Evolutionary conservation across 2,113 vertebrate genomes (phyloP).

Genomic region (Micronycteris hirsuta): DNA sequence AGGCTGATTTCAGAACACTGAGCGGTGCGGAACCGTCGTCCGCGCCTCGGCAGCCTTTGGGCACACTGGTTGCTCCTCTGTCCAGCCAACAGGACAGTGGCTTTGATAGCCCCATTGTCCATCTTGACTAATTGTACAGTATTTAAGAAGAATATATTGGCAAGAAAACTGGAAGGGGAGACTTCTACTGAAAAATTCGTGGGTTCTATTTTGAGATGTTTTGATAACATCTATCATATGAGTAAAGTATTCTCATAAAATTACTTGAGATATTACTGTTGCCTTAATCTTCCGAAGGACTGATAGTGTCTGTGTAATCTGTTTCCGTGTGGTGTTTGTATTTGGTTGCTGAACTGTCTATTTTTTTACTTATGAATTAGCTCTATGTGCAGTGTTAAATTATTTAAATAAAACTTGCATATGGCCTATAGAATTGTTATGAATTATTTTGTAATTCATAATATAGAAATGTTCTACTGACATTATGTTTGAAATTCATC

Average conservation of each 20-base stretch:
- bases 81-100: slow-evolving; percentile 84
- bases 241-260: slow-evolving; percentile 58
- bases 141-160: slow-evolving; percentile 55
- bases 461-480: not conserved
- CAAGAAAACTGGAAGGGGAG: slow-evolving; percentile 42
- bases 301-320: slow-evolving; percentile 40
- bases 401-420: slow-evolving; percentile 75
- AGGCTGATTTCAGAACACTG: not conserved
- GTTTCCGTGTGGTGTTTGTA: slow-evolving; percentile 49
- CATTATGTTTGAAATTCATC: slow-evolving; percentile 13
- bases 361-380: slow-evolving; percentile 78
- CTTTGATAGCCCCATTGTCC: slow-evolving; percentile 83
- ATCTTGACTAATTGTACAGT: slow-evolving; percentile 41
- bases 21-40: not conserved
- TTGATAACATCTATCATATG: not conserved
- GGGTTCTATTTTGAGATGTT: slow-evolving; percentile 25
- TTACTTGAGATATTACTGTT: slow-evolving; percentile 56
- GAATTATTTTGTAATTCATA: slow-evolving; percentile 48
- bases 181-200: slow-evolving; percentile 28
- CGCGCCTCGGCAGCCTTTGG: slow-evolving; percentile 46
- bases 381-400: slow-evolving; percentile 64
- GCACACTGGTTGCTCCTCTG: slow-evolving; percentile 62
- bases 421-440: slow-evolving; percentile 45
- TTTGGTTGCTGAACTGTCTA: slow-evolving; percentile 68
- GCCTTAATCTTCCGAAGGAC: slow-evolving; percentile 56